A percentile compares a stretch with the other conserved stretches of the same genome.
Conservation (phyloP, 2,113 vertebrate genomes). For the Cephalopterus ornatus region DNA sequence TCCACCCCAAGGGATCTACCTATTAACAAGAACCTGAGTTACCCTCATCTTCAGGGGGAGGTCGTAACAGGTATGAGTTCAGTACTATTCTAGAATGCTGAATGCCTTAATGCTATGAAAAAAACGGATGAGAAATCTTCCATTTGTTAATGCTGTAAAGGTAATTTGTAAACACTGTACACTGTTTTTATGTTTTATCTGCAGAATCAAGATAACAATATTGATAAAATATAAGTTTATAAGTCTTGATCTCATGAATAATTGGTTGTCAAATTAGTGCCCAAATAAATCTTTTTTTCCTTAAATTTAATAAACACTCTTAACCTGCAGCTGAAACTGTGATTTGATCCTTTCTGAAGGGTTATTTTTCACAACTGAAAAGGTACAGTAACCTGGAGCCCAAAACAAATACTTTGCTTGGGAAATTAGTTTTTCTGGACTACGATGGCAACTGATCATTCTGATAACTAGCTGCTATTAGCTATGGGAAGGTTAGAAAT, state of each 20-base stretch:
- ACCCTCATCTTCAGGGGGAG: background rate
- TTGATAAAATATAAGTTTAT: background rate
- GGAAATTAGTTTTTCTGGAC: background rate
- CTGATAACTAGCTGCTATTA: background rate
- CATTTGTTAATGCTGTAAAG: background rate
- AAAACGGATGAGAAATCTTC: background rate
- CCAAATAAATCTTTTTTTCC: background rate
- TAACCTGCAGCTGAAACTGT: background rate
- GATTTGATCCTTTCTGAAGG: background rate
- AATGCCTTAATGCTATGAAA: background rate
- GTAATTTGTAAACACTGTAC: background rate
- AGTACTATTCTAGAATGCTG: background rate
- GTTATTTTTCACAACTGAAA: background rate
- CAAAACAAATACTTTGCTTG: background rate
- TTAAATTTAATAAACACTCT: background rate
- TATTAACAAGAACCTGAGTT: background rate
- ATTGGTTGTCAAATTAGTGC: background rate
- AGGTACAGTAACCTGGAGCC: background rate
- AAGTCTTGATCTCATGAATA: background rate
- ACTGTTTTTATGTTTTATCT: background rate
- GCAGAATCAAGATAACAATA: background rate
- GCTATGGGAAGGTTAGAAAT: background rate
- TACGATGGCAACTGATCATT: background rate
- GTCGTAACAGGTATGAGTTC: background rate
- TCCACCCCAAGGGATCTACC: background rate